Evolutionary conservation across 1,140 invertebrate genomes (phyloP).

Genomic region (Lepidotrigona ventralis): DNA sequence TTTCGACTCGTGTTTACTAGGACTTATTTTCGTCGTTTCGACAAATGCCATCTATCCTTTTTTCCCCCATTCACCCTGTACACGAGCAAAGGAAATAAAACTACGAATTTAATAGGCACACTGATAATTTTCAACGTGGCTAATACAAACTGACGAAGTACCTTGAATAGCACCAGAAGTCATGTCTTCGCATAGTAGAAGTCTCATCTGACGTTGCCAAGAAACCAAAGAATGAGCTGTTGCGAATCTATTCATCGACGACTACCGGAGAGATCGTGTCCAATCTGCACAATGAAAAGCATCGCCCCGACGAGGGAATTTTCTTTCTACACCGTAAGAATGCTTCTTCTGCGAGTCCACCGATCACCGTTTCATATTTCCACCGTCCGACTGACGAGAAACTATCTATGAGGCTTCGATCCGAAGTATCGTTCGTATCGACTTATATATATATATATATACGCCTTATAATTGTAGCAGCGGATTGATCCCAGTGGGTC

Average conservation of each 20-base stretch:
- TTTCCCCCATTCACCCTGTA: too few species aligned
- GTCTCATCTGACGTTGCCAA: constrained; percentile 45
- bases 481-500: constrained; percentile 42
- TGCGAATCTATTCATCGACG: background rate
- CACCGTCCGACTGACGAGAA: background rate
- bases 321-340: background rate
- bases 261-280: background rate
- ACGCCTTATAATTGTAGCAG: background rate
- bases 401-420: background rate
- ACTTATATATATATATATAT: too few species aligned
- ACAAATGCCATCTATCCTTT: too few species aligned
- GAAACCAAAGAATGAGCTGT: too few species aligned
- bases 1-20: too few species aligned
- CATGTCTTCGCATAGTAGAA: constrained; percentile 67
- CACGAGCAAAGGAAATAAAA: too few species aligned
- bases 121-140: background rate
- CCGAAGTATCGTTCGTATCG: background rate
- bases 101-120: too few species aligned
- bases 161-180: constrained; percentile 56
- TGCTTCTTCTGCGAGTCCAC: too few species aligned
- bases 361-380: too few species aligned
- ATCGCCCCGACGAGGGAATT: background rate
- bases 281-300: background rate
- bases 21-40: too few species aligned
- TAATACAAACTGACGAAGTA: background rate